Evolutionary conservation across 2,797 vertebrate species (phyloP).

Genomic region (Jordanella pulchra): DNA sequence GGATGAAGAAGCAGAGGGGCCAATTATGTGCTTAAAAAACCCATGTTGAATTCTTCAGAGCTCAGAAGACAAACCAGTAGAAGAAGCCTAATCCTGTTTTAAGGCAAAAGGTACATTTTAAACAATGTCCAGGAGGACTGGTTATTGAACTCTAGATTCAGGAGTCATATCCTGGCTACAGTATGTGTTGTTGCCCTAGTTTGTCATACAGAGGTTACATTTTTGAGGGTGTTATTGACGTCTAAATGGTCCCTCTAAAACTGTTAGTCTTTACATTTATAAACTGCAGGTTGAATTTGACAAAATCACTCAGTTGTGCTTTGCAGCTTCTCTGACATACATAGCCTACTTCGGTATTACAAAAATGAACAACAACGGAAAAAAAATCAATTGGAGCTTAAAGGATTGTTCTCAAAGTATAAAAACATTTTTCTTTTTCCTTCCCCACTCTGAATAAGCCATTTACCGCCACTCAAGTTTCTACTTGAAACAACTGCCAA

Average conservation of each 20-base stretch:
- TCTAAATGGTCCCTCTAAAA: slow-evolving; percentile 12
- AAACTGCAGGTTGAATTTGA: not conserved
- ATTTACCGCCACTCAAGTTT: slow-evolving; percentile 49
- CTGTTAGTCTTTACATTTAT: slow-evolving; percentile 4
- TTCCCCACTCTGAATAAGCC: slow-evolving; percentile 29
- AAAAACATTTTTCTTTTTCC: slow-evolving; percentile 25
- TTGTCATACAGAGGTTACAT: not conserved
- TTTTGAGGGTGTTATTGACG: not conserved
- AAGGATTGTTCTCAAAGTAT: slow-evolving; percentile 34
- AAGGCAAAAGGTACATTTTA: not conserved
- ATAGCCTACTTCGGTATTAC: slow-evolving; percentile 24
- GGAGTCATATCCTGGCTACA: slow-evolving; percentile 14
- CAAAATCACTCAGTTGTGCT: slow-evolving; percentile 11
- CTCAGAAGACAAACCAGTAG: slow-evolving; percentile 27
- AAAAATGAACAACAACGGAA: slow-evolving; percentile 19
- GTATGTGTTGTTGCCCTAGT: not conserved
- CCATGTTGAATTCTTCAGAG: slow-evolving; percentile 18
- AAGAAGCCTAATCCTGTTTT: slow-evolving; percentile 34
- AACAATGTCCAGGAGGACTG: not conserved
- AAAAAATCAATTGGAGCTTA: slow-evolving; percentile 54
- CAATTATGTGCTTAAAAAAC: slow-evolving; percentile 21
- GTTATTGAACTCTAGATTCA: slow-evolving; percentile 17
- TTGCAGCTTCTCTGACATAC: not conserved
- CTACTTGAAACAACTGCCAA: slow-evolving; percentile 47
- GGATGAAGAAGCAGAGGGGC: slow-evolving; percentile 5